Evolutionary conservation across 2,797 vertebrate genomes (phyloP).

Genomic region (Manis crassicaudata): DNA sequence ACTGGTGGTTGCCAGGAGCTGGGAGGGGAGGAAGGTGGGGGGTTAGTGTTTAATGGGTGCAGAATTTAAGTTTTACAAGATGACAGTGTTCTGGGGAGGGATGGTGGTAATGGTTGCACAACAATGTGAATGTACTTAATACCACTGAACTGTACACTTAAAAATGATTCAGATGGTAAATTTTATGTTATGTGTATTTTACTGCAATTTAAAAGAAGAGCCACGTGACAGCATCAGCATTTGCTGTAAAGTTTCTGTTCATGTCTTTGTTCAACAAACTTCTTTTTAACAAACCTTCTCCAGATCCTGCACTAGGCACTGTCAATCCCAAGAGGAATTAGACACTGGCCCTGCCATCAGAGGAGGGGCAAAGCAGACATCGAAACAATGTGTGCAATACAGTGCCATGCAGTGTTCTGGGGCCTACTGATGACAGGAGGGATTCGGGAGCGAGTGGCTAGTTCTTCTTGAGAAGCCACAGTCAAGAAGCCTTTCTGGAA

Average conservation of each 20-base stretch:
- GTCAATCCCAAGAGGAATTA: neutral
- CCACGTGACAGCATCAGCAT: neutral
- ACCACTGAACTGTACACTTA: no score
- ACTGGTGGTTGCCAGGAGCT: neutral
- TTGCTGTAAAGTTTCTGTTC: neutral
- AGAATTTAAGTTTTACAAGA: neutral
- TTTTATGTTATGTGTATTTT: neutral
- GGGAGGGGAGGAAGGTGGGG: neutral
- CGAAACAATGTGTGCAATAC: neutral
- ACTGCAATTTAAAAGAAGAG: neutral
- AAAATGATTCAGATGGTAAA: neutral
- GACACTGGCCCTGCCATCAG: neutral
- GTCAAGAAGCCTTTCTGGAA: neutral
- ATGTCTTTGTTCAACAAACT: neutral
- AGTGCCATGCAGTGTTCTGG: neutral
- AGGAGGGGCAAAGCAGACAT: neutral
- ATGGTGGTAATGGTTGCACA: neutral
- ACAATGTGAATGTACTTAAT: neutral
- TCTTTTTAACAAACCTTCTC: neutral
- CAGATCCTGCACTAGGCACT: neutral
- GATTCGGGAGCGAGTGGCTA: neutral
- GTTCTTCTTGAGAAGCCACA: neutral
- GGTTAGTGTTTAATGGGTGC: neutral
- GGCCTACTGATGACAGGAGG: neutral
- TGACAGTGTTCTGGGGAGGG: neutral